Percentiles rank a stretch among this genome's conserved stretches.
Conservation (phyloP, 2,888 invertebrate genomes). For the Leucoptera coffeella region DNA sequence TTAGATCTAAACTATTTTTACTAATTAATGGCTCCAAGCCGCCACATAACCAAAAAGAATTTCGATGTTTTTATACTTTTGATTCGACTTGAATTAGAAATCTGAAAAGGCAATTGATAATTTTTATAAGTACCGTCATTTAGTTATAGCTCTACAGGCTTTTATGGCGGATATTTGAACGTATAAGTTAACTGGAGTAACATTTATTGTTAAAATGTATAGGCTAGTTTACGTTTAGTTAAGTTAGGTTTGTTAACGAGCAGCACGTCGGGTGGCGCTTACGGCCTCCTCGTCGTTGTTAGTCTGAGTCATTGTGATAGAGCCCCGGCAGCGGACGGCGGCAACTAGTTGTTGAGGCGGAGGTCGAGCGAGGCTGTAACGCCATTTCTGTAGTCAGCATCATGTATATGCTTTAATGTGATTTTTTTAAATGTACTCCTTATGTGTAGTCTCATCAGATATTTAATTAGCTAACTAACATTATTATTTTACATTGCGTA, state of each 20-base stretch:
- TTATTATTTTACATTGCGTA: constrained; percentile 39
- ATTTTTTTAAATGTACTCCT: constrained; percentile 53
- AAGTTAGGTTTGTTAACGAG: constrained; percentile 52
- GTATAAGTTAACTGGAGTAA: constrained; percentile 25
- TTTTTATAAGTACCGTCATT: constrained; percentile 27
- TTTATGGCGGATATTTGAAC: constrained; percentile 49
- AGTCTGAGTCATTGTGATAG: constrained; percentile 49
- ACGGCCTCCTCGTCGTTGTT: constrained; percentile 42
- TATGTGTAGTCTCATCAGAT: constrained; percentile 46
- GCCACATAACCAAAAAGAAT: constrained; percentile 22
- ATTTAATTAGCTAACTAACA: constrained; percentile 50
- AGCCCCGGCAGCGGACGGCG: constrained; percentile 11
- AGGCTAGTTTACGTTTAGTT: constrained; percentile 50
- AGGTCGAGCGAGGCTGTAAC: constrained; percentile 29
- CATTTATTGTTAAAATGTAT: constrained; percentile 52
- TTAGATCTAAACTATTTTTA: constrained; percentile 17
- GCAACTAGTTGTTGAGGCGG: constrained; percentile 7
- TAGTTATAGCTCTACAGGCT: constrained; percentile 49
- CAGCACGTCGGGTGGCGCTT: constrained; percentile 43
- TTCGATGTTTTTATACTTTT: constrained; percentile 38
- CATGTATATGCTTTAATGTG: constrained; percentile 56
- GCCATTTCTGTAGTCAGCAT: constrained; percentile 51
- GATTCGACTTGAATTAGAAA: not conserved
- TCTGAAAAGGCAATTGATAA: not conserved
- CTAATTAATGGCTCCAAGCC: constrained; percentile 34